A percentile compares a stretch with the other conserved stretches of the same genome.
phyloP scores from a whole-genome alignment of 2,797 vertebrate genomes.

The Dendrocincla fuliginosa region DNA sequence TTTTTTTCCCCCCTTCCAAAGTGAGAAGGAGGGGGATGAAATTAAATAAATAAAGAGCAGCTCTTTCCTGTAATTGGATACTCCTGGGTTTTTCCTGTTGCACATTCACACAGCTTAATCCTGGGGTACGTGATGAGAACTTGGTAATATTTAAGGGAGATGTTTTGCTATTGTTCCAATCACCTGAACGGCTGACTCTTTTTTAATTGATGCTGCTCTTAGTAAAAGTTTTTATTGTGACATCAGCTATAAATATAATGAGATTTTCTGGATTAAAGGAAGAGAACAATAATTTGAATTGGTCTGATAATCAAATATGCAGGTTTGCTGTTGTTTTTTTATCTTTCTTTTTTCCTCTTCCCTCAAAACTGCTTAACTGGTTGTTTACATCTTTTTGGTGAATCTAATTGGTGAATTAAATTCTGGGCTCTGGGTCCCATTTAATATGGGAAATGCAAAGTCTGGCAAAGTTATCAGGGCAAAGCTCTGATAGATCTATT shows the following conservation, averaged over 20 bases:
- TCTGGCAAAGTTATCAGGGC: constrained; percentile 5
- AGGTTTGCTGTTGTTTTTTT: not conserved
- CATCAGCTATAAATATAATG: not conserved
- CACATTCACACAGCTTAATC: constrained; percentile 87
- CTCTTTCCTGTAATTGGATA: constrained; percentile 95
- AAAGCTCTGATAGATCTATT: not conserved
- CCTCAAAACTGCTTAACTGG: not conserved
- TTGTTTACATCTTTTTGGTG: not conserved
- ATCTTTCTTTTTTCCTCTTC: fast-evolving
- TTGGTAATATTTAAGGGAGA: constrained; percentile 24
- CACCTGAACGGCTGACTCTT: constrained; percentile 24
- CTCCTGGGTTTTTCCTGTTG: constrained; percentile 87
- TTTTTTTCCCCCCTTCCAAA: not conserved
- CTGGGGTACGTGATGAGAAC: constrained; percentile 73
- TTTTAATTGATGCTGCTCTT: not conserved
- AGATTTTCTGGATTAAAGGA: not conserved
- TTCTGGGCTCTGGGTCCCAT: not conserved
- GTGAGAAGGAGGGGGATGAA: constrained; percentile 64
- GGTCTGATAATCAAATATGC: not conserved
- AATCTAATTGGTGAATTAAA: not conserved
- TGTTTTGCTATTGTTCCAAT: constrained; percentile 45
- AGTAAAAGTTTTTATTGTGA: not conserved
- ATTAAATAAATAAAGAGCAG: constrained; percentile 84
- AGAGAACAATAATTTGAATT: not conserved
- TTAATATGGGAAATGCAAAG: constrained; percentile 35